Base-by-base conservation (phyloP, 1,140 invertebrate species). In the Brachionus manjavacas region DNA sequence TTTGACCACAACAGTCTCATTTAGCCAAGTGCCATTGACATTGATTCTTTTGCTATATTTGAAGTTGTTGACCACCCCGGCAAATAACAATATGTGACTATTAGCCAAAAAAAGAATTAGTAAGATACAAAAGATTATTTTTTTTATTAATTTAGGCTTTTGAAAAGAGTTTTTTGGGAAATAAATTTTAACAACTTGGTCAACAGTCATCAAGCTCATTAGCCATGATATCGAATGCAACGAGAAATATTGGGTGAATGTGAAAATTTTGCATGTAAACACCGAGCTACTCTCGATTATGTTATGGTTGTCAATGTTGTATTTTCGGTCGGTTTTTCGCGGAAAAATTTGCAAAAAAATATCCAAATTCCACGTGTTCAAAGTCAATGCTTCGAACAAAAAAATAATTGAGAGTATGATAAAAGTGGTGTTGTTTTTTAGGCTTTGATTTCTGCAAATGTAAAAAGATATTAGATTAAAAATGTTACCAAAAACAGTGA, bases 381-480 rank as follows among this genome's bases (percentile, higher is more conserved):
- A 11, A 14, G 72, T 49, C 8, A 76, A 12, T 20, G 41, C 43
- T 76, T 76, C 16, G 43, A 76, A 76, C 20, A 76, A 25, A 46
- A 76, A 76, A 12, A 49, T 76, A 46, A 76, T 14, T 8, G 72
- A 76, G 9, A 76, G 46, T 35, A 76, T 76, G 9, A 76, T 49
- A 46, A 76, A 76, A 14, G 72, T 76, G 16, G 72, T 25, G 12
- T 46, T 76, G 20, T 52, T 76, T 76, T 49, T 76, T 11, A 76
- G 20, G 9, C 14, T 49, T 31, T 76, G n/a, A 28, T 49, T 76
- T 23, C 43, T 14, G 46, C 72, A 76, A 52, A 76, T 76, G 25
- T 49, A 52, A 76, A 76, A 76, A 14, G 72, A 76, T 8, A 76
- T 25, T 28, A 76, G 11, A 49, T 76, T 76, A 25, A 76, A 76